A percentile compares a stretch with the other conserved stretches of the same genome.
Evolutionary conservation across 2,797 vertebrate species (phyloP).

Genomic region (Apogon talboti): DNA sequence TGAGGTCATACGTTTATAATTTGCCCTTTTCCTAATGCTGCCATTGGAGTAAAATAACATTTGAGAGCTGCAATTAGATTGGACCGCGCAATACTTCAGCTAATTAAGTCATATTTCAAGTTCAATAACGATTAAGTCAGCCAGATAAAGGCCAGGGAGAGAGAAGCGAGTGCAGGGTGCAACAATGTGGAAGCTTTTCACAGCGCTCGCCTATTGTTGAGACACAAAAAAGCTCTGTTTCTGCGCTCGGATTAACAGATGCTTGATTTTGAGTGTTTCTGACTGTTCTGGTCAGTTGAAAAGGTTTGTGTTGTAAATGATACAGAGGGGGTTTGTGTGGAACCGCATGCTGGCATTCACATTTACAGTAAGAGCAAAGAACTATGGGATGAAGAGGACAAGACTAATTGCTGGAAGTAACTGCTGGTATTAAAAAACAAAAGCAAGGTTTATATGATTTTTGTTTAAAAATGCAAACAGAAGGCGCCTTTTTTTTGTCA

Average conservation of each 20-base stretch:
- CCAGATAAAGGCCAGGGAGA: slow-evolving; percentile 74
- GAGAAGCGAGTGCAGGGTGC: slow-evolving; percentile 19
- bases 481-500: too few species aligned
- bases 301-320: slow-evolving; percentile 13
- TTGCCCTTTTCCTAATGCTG: slow-evolving; percentile 71
- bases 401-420: too few species aligned
- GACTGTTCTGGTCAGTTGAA: slow-evolving; percentile 25
- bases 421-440: too few species aligned
- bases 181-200: slow-evolving; percentile 51
- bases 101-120: slow-evolving; percentile 85
- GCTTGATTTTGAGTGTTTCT: slow-evolving; percentile 29
- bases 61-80: slow-evolving; percentile 77
- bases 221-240: slow-evolving; percentile 16
- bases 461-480: too few species aligned
- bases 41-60: slow-evolving; percentile 74
- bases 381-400: neutral
- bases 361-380: neutral
- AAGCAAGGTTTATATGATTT: too few species aligned
- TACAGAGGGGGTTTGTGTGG: neutral
- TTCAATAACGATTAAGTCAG: slow-evolving; percentile 76
- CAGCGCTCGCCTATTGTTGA: slow-evolving; percentile 34
- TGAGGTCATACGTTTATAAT: slow-evolving; percentile 73
- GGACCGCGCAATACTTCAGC: slow-evolving; percentile 63
- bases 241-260: slow-evolving; percentile 16
- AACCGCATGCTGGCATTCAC: neutral